Evolutionary conservation across 2,888 invertebrate species (phyloP).

Genomic region (Aspidiotus rigidus): DNA sequence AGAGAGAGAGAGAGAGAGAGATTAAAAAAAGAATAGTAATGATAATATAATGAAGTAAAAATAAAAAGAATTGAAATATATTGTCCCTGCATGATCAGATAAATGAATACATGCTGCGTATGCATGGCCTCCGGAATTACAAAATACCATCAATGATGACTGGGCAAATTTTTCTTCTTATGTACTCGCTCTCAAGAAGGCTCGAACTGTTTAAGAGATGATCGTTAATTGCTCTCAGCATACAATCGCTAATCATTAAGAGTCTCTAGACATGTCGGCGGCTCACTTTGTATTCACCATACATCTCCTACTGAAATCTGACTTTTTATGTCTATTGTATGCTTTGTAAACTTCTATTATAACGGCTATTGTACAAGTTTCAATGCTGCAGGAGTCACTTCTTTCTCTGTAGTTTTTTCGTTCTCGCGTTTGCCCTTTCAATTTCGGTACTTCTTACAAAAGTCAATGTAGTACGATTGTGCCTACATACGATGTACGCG

Average conservation of each 20-base stretch:
- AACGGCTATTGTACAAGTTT: constrained; percentile 26
- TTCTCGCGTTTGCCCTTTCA: neutral
- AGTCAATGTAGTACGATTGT: too few relatives aligned
- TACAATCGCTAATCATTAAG: constrained; percentile 34
- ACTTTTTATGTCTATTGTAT: constrained; percentile 30
- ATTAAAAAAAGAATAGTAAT: neutral
- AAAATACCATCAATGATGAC: constrained; percentile 32
- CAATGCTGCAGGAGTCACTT: constrained; percentile 30
- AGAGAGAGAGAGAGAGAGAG: too few relatives aligned
- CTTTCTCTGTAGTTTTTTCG: constrained; percentile 6
- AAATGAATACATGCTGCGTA: constrained; percentile 2
- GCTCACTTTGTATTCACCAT: constrained; percentile 30
- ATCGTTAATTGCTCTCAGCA: constrained; percentile 29
- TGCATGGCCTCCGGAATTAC: constrained; percentile 27
- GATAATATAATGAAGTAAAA: neutral
- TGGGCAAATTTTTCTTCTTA: constrained; percentile 18
- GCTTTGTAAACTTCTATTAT: constrained; percentile 33
- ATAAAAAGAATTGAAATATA: neutral
- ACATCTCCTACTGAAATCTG: constrained; percentile 29
- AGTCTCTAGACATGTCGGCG: constrained; percentile 28
- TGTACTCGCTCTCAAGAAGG: constrained; percentile 8
- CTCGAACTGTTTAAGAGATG: constrained; percentile 23
- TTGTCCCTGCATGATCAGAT: neutral
- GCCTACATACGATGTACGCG: too few relatives aligned
- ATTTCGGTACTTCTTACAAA: too few relatives aligned